Evolutionary conservation across 2,888 invertebrate species (phyloP), one percentile per base, ranked within the genome.

Genomic region (Campoplex capitator): DNA sequence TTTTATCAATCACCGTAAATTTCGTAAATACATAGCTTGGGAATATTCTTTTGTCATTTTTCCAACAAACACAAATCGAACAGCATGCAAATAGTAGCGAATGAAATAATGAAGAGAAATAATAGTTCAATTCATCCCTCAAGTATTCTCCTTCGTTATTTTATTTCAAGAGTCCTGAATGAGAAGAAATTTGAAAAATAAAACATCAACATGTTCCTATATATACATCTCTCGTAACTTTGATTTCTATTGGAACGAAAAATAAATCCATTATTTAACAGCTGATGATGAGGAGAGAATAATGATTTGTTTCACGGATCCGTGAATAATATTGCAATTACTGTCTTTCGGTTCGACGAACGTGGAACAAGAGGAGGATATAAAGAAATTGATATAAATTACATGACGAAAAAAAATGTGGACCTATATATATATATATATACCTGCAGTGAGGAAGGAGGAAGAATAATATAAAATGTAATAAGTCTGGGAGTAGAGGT

Each of bases 381-480:
- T 51, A 65, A 54, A 83, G 48, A 75, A 48, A 82, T 74, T 51
- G 56, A 80, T 73, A 71, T 45, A 48, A 48, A 48, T 80, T 62
- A 48, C 71, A 62, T 7, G 62, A 58, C 28, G 16, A 62, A 16
- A 62, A 16, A 32, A 62, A 62, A 32, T 74, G 42, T 28, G 56
- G 23, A 68, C 23, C 42, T 68, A 51, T 58, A 51, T 16, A 56
- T 68, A 51, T 58, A 51, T 16, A 56, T 42, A 9, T 42, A 42
- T 42, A 42, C 38, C 3, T 7, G 9, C 45, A 71, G 35, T 18
- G 11, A 76, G 83, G 32, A 76, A 79, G 70, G 85, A 77, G 74
- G 67, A 83, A 71, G 84, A 85, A 87, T 86, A 84, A 86, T 86
- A 84, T 84, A 81, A 85, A 87, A 85, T 85, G 84, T 80, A 87